These are phyloP conservation scores for Stichopus chloronotus DNA, from an alignment of 35 echinoderm and acorn worm genomes.

Conservation along the genomic window DNA sequence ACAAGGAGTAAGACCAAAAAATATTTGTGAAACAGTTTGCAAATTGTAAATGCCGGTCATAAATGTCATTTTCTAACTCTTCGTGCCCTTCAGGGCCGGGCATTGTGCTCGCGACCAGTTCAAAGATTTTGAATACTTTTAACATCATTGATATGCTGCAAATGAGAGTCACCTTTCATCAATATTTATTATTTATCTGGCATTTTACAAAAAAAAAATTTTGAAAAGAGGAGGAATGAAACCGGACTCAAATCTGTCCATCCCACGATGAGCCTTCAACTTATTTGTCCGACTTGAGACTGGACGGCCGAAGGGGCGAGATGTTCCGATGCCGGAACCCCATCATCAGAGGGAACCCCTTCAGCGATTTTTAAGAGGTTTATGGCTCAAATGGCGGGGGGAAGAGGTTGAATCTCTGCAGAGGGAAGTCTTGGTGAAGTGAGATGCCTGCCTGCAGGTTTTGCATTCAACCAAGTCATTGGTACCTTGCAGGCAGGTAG, in stretches of 20 bases:
- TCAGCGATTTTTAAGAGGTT: too few species aligned
- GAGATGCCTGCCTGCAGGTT: background rate
- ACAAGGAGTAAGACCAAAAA: too few species aligned
- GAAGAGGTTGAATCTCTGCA: too few species aligned
- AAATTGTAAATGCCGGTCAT: background rate
- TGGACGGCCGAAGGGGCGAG: too few species aligned
- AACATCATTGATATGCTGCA: conserved; percentile 39
- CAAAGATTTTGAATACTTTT: background rate
- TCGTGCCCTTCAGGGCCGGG: background rate
- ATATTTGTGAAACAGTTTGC: background rate
- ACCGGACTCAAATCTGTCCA: too few species aligned
- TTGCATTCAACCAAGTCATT: background rate
- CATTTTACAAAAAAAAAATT: background rate
- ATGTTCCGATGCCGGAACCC: too few species aligned
- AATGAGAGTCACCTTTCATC: conserved; percentile 27
- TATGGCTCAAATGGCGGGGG: too few species aligned
- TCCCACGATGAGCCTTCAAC: too few species aligned
- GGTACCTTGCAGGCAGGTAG: background rate
- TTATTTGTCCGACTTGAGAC: too few species aligned
- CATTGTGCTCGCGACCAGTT: conserved; percentile 6
- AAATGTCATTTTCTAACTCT: background rate
- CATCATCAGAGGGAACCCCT: too few species aligned
- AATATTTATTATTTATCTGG: conserved; percentile 28
- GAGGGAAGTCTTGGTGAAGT: background rate
- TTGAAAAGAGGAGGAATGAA: too few species aligned